Base-by-base conservation (phyloP, 2,113 vertebrate genomes). In the Nerophis lumbriciformis region DNA sequence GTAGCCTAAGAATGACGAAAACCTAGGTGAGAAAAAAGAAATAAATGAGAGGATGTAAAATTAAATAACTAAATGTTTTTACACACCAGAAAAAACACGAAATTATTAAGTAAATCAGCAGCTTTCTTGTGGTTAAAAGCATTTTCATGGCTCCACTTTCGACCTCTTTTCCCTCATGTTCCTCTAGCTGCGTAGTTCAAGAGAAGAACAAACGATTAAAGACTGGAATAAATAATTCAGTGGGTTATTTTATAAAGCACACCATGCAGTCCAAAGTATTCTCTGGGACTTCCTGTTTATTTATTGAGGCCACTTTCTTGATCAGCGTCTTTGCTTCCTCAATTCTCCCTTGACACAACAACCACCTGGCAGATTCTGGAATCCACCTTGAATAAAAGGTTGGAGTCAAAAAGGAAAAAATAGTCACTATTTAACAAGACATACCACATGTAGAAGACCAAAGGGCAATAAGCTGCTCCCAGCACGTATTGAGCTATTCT, bases 391-490 rank as follows among this genome's bases (percentile, higher is more conserved):
- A 61, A 37, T n/a, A 11, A 21, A 39, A 39, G 38, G 12, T 14
- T 19, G 19, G 11, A 16, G 14, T 51, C 1, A 48, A 6, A 19
- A 37, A 28, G 56, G 9, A 19, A 11, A 16, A 21, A 12, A 19
- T 2, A 19, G 19, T 13, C 19, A 19, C 19, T 19, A 19, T 19
- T 19, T 19, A 19, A 19, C 19, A 19, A 19, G 19, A 48, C 87
- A 76, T 69, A 94, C 93, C 88, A 75, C 6, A 88, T 53, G 47
- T 59, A 93, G 61, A 92, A 70, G 66, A 86, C 52, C 8, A 91
- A 65, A 1, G 73, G 8, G 3, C 84, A 72, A 1, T 86, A 5
- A 0, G 73, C 82, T 0, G 44, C 72, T 0, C 85, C 81, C n/a
- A 85, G 75, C 6, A 83, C 64, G 0, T 90, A 82, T 28, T 95